Percentiles rank a stretch among this genome's conserved stretches.
Conservation (phyloP, 2,888 invertebrate genomes). For the Zaprionus lineosus region DNA sequence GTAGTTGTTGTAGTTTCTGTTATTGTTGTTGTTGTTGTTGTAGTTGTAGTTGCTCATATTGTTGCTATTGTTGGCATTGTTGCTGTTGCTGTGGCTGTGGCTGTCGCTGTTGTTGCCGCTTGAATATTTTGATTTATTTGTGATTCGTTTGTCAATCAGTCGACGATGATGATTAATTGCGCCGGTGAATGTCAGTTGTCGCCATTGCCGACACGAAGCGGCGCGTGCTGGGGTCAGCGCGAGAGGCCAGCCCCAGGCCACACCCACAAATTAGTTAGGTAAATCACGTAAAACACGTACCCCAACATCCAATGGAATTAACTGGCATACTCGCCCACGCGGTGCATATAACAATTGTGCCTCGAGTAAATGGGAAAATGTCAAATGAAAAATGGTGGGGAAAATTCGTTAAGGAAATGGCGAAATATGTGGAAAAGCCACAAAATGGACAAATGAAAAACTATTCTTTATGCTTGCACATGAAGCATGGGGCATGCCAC, state of each 20-base stretch:
- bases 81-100: constrained; percentile 4
- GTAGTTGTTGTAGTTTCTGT: no score
- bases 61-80: background rate
- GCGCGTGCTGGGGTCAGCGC: constrained; percentile 47
- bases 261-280: constrained; percentile 53
- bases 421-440: no score
- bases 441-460: no score
- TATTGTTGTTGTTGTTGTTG: background rate
- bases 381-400: no score
- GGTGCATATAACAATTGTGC: background rate
- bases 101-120: constrained; percentile 12
- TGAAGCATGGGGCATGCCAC: no score
- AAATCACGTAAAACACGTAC: constrained; percentile 37
- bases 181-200: constrained; percentile 68
- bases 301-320: no score
- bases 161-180: constrained; percentile 74
- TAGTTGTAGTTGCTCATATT: background rate
- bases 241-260: constrained; percentile 24
- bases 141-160: constrained; percentile 68
- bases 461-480: no score
- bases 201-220: constrained; percentile 35
- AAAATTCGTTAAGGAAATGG: no score
- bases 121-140: constrained; percentile 71
- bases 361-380: no score
- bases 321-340: no score